Evolutionary conservation across 2,113 vertebrate genomes (phyloP).

Genomic region (Castor canadensis): DNA sequence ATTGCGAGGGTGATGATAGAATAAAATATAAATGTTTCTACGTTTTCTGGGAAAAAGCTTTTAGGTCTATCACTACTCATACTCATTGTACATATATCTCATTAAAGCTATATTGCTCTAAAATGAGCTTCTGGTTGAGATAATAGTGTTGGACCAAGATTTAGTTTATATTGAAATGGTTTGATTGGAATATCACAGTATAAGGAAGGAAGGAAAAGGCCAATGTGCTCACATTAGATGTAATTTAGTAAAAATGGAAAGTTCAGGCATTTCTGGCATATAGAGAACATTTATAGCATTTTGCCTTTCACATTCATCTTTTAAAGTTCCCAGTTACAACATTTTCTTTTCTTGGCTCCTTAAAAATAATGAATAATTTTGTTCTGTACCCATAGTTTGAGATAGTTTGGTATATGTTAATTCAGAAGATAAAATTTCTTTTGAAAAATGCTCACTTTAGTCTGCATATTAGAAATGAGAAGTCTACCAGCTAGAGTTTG

Average conservation of each 20-base stretch:
- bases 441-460: constrained; percentile 54
- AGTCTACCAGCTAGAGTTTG: constrained; percentile 19
- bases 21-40: constrained; percentile 12
- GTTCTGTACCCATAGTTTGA: constrained; percentile 36
- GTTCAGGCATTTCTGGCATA: constrained; percentile 68
- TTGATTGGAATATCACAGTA: constrained; percentile 65
- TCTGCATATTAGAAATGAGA: constrained; percentile 28
- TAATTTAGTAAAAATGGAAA: constrained; percentile 78
- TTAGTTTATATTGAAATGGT: constrained; percentile 71
- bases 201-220: constrained; percentile 70
- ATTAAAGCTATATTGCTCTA: constrained; percentile 64
- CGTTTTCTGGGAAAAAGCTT: constrained; percentile 45
- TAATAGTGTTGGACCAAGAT: constrained; percentile 73
- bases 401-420: constrained; percentile 60
- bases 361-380: constrained; percentile 76
- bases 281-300: constrained; percentile 74
- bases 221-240: constrained; percentile 70
- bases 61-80: constrained; percentile 47
- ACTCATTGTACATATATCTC: constrained; percentile 60
- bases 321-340: constrained; percentile 71
- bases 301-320: constrained; percentile 71
- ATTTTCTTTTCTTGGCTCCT: constrained; percentile 73
- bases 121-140: constrained; percentile 67
- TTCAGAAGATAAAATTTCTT: constrained; percentile 67
- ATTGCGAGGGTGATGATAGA: constrained; percentile 20